These are phyloP conservation scores for Pachyramphus minor DNA, from an alignment of 2,113 vertebrate species.

Conservation along the genomic window DNA sequence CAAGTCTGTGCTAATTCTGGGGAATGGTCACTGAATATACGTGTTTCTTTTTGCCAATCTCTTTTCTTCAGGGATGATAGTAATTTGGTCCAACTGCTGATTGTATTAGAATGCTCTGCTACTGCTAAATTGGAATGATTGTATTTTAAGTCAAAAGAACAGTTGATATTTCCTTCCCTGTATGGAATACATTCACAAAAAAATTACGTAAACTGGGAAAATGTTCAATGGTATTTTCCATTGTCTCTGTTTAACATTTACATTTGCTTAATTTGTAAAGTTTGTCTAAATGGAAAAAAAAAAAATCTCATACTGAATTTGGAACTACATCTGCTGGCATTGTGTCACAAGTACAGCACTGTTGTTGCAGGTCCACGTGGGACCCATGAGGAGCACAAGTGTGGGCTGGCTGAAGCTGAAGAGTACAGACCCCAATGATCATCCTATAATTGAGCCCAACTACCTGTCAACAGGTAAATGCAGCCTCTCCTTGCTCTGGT, in stretches of 20 bases:
- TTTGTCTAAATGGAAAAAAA: background rate
- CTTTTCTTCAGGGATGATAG: background rate
- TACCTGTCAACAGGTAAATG: slow-evolving; percentile 88
- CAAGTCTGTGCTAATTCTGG: background rate
- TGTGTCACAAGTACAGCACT: background rate
- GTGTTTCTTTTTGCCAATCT: background rate
- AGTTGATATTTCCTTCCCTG: background rate
- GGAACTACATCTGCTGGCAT: background rate
- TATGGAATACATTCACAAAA: background rate
- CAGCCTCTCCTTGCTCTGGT: background rate
- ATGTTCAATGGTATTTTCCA: background rate
- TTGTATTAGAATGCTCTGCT: background rate
- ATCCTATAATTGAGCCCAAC: slow-evolving; percentile 91
- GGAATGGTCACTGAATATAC: background rate
- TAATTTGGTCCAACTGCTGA: background rate
- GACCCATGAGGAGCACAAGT: slow-evolving; percentile 89
- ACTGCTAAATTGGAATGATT: background rate
- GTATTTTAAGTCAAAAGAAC: background rate
- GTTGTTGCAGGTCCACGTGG: slow-evolving; percentile 86
- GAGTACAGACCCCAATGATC: slow-evolving; percentile 83
- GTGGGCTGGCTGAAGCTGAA: slow-evolving; percentile 90
- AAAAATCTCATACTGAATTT: background rate
- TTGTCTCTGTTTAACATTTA: background rate
- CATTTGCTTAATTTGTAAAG: background rate
- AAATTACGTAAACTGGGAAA: background rate